Conservation (phyloP, 2,113 vertebrate genomes). For the Furnarius figulus region DNA sequence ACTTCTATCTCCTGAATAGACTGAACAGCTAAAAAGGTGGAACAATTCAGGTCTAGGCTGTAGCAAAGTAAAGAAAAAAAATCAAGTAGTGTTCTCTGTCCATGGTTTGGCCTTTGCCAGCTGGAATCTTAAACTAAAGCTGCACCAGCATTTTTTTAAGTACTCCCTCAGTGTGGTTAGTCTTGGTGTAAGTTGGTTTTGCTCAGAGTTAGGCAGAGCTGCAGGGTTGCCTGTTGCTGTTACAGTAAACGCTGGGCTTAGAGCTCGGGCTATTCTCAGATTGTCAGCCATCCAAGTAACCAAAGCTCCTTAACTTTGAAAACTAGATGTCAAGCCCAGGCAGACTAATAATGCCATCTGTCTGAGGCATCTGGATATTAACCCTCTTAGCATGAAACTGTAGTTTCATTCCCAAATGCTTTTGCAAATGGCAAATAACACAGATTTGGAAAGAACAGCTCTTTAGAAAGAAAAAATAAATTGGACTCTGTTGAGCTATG, state of each 20-base stretch:
- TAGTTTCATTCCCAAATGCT: background rate
- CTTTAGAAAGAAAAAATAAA: background rate
- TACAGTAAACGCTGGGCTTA: background rate
- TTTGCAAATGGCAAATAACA: background rate
- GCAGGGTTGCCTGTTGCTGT: background rate
- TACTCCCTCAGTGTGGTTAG: background rate
- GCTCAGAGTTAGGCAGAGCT: background rate
- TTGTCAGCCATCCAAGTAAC: slow-evolving; percentile 32
- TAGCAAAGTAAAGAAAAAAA: background rate
- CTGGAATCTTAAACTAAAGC: background rate
- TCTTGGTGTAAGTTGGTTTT: background rate
- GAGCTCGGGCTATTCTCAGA: slow-evolving; percentile 8
- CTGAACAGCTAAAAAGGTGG: background rate
- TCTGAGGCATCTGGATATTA: slow-evolving; percentile 48
- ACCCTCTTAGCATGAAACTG: background rate
- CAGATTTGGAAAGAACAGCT: background rate
- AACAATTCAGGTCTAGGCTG: background rate
- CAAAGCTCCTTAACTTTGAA: slow-evolving; percentile 64
- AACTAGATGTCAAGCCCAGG: slow-evolving; percentile 38
- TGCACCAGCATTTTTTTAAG: background rate
- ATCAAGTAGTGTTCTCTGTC: background rate
- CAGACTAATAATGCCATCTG: slow-evolving; percentile 59
- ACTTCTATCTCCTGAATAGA: background rate
- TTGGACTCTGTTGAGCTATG: background rate
- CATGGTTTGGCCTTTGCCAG: background rate